These are phyloP conservation scores for Trypoxylon attenuatum DNA, from an alignment of 2,888 invertebrate species.

Conservation along the genomic window DNA sequence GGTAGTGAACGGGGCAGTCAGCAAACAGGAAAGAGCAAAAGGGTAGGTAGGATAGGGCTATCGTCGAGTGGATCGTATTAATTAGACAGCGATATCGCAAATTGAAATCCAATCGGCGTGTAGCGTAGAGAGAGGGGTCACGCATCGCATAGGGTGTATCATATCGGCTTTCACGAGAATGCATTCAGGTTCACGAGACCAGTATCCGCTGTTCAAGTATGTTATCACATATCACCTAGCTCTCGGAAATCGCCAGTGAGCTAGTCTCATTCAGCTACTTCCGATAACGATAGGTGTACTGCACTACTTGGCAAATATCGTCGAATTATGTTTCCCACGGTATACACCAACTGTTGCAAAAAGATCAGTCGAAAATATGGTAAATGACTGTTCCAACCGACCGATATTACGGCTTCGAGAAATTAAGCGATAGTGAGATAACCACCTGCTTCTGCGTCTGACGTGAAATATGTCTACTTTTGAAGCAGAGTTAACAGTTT, in stretches of 20 bases:
- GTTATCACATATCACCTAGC: slow-evolving; percentile 15
- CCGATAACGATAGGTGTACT: neutral
- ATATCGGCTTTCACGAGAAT: slow-evolving; percentile 58
- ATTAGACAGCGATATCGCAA: slow-evolving; percentile 62
- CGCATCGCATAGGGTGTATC: slow-evolving; percentile 46
- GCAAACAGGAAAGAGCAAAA: neutral
- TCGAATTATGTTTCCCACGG: no score
- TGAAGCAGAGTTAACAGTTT: no score
- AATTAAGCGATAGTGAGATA: no score
- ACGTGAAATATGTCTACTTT: no score
- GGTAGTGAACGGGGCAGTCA: neutral
- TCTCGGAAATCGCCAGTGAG: no score
- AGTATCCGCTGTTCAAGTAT: slow-evolving; percentile 10
- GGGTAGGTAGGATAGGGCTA: neutral
- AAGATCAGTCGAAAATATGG: no score
- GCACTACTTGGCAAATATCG: no score
- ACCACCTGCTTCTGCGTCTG: no score
- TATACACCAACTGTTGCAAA: no score
- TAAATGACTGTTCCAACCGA: no score
- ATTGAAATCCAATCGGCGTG: slow-evolving; percentile 66
- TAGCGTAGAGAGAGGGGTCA: slow-evolving; percentile 53
- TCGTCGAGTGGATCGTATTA: slow-evolving; percentile 50
- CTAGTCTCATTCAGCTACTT: no score
- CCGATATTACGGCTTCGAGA: no score
- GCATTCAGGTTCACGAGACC: slow-evolving; percentile 25